Evolutionary conservation across 1,140 invertebrate genomes (phyloP), one percentile per base, ranked within the genome.

Genomic region (Bombus vancouverensis): DNA sequence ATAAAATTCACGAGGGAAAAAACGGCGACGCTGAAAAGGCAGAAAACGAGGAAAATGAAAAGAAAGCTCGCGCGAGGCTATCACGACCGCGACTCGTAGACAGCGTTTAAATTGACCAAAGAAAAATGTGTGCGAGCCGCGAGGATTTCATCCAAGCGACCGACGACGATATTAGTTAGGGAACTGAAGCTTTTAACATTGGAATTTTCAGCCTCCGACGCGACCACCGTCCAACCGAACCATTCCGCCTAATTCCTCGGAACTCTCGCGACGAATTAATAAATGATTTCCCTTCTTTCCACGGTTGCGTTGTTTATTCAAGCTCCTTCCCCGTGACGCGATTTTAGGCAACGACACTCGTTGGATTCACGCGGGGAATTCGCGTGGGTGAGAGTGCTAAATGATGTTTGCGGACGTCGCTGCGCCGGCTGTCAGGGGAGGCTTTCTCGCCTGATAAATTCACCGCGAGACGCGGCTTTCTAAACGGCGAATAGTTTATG

Each of bases 71-170:
- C 76, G 75, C n/a, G 80, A 70, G 59, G 62, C 73, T 74, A 81
- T 83, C 79, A 76, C 83, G 86, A 65, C 71, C 10, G 37, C 70
- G 75, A 79, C 86, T 79, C 66, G 80, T 73, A 89, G 82, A 90
- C 81, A 42, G 70, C 68, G 79, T 90, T 90, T 87, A 89, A 91
- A 91, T 91, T 72, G 89, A 85, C 70, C 87, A 66, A n/a, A 89
- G 79, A 88, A 87, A 91, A 91, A 88, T 66, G 44, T 82, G 25
- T 13, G 15, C 81, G 32, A 57, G 4, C 32, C 12, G 15, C 68
- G 32, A 57, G 8, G 42, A 39, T 57, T 72, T 59, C 53, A 28
- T 37, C 32, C 32, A 66, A 59, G 10, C 28, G 62, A 42, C 70
- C 65, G 75, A 82, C 74, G 28, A 74, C 62, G 80, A 88, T 84